phyloP scores from a whole-genome alignment of 64 coral and sea anemone species.

The Porites australiensis region DNA sequence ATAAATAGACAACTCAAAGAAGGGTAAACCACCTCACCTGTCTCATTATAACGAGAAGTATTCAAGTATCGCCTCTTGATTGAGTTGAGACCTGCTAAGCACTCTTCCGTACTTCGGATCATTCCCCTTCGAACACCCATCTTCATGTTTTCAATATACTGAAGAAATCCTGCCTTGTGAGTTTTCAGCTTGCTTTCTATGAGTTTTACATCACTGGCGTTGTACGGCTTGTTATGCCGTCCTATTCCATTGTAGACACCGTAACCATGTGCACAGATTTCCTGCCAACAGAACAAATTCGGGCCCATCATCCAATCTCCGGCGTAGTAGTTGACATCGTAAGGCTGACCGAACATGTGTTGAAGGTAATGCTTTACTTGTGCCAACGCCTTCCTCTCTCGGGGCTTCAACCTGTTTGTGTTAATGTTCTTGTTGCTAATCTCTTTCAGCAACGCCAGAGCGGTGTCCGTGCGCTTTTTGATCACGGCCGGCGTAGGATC shows the following conservation, averaged over 20 bases:
- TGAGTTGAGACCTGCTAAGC: slow-evolving; percentile 76
- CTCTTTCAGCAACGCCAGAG: slow-evolving; percentile 58
- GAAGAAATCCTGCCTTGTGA: slow-evolving; percentile 49
- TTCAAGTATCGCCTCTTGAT: slow-evolving; percentile 81
- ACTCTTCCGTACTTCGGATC: slow-evolving; percentile 79
- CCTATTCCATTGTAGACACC: slow-evolving; percentile 60
- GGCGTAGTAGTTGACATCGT: slow-evolving; percentile 90
- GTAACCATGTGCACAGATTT: slow-evolving; percentile 68
- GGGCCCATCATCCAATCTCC: slow-evolving; percentile 97
- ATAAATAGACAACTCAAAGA: too few species aligned
- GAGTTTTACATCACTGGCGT: slow-evolving; percentile 42
- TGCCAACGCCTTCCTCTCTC: slow-evolving; percentile 76
- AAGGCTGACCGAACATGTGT: slow-evolving; percentile 84
- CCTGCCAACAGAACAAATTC: slow-evolving; percentile 92
- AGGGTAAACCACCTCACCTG: slow-evolving; percentile 64
- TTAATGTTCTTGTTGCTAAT: slow-evolving; percentile 49
- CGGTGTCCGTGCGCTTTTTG: slow-evolving; percentile 77
- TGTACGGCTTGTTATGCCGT: slow-evolving; percentile 59
- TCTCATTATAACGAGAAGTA: slow-evolving; percentile 70
- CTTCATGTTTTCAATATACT: slow-evolving; percentile 55
- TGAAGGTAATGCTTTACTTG: slow-evolving; percentile 89
- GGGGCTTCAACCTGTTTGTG: slow-evolving; percentile 67
- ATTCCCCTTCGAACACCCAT: slow-evolving; percentile 52
- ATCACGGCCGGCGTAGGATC: slow-evolving; percentile 61
- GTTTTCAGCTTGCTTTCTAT: slow-evolving; percentile 59